Evolutionary conservation across 1,140 invertebrate genomes (phyloP).

Genomic region (Thalassaphorura encarpata): DNA sequence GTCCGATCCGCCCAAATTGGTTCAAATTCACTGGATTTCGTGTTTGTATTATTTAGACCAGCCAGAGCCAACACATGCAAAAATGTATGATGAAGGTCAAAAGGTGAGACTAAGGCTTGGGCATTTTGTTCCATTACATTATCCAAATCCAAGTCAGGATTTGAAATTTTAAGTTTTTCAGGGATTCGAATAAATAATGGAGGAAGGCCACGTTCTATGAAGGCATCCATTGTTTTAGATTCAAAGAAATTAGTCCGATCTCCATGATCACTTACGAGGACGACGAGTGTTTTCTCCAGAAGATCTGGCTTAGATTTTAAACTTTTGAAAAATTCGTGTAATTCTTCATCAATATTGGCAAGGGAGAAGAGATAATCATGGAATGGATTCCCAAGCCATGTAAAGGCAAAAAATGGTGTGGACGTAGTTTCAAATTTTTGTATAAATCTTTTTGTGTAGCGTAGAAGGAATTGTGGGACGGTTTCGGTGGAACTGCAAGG

Average conservation of each 20-base stretch:
- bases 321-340: background rate
- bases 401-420: slow-evolving; percentile 3
- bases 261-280: slow-evolving; percentile 13
- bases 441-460: slow-evolving; percentile 3
- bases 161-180: background rate
- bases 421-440: background rate
- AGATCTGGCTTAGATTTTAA: background rate
- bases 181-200: slow-evolving; percentile 14
- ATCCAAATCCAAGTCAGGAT: background rate
- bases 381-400: slow-evolving; percentile 7
- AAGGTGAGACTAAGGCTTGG: background rate
- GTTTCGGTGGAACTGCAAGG: slow-evolving; percentile 4
- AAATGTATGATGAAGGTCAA: slow-evolving; percentile 11
- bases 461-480: slow-evolving; percentile 3
- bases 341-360: slow-evolving; percentile 2
- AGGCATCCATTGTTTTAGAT: background rate
- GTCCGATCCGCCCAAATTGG: background rate
- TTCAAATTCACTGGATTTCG: too few relatives aligned
- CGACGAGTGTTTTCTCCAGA: slow-evolving; percentile 8
- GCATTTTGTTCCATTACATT: background rate
- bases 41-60: background rate
- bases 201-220: slow-evolving; percentile 11
- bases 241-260: slow-evolving; percentile 5
- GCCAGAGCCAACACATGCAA: background rate
- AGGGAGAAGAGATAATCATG: slow-evolving; percentile 5